Percentiles rank a stretch among this genome's conserved stretches.
These are phyloP conservation scores for Drosophila mimica DNA, from an alignment of 2,888 invertebrate species.

Conservation along the genomic window DNA sequence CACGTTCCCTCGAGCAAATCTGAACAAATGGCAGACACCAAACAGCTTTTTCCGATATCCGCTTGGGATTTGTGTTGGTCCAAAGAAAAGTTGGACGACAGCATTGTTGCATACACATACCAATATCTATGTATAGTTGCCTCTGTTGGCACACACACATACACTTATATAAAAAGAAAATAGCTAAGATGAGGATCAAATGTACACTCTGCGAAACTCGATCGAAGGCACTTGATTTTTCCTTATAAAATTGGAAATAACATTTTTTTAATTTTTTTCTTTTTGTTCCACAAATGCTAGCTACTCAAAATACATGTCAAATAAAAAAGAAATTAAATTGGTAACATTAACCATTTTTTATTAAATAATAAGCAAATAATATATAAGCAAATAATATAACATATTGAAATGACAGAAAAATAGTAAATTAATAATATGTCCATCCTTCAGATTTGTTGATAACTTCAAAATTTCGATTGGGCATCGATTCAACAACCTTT, in stretches of 20 bases:
- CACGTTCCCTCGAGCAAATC: constrained; percentile 3
- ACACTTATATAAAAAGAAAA: background rate
- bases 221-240: background rate
- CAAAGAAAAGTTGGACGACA: constrained; percentile 29
- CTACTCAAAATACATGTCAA: background rate
- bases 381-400: too few species aligned
- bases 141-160: background rate
- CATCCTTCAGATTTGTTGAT: background rate
- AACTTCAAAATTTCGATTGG: background rate
- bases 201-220: background rate
- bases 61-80: constrained; percentile 45
- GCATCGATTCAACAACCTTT: background rate
- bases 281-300: background rate
- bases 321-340: background rate
- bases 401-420: background rate
- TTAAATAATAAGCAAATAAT: too few species aligned
- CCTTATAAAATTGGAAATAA: background rate
- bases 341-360: background rate
- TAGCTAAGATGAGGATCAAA: background rate
- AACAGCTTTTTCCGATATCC: constrained; percentile 50
- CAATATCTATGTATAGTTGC: background rate
- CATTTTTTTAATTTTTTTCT: background rate
- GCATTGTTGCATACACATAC: constrained; percentile 11
- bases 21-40: constrained; percentile 44
- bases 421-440: background rate